Percentiles rank a stretch among this genome's conserved stretches.
Conservation (phyloP, 2,888 invertebrate species). For the Sisyra terminalis region DNA sequence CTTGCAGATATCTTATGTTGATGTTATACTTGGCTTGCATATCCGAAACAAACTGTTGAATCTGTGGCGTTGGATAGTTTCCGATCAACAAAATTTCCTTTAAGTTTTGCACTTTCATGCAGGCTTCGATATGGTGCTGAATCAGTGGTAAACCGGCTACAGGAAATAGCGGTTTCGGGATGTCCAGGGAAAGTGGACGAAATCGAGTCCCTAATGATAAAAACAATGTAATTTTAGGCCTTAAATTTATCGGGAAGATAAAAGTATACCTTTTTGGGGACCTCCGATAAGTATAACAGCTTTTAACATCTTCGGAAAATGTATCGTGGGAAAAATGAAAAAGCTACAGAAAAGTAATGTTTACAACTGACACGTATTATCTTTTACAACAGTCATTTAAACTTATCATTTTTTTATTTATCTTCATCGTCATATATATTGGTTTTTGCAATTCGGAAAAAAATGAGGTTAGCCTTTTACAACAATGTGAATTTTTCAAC, state of each 20-base stretch:
- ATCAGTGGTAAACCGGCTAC: conserved; percentile 92
- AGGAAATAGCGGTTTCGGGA: conserved; percentile 96
- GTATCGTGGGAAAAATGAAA: too few relatives aligned
- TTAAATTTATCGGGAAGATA: conserved; percentile 5
- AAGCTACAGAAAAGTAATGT: too few relatives aligned
- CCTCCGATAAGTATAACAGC: conserved; percentile 88
- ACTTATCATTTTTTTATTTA: too few relatives aligned
- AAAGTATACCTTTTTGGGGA: conserved; percentile 78
- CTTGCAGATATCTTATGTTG: conserved; percentile 86
- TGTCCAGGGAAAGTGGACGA: conserved; percentile 86
- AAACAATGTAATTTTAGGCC: conserved; percentile 9
- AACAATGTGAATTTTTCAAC: too few relatives aligned
- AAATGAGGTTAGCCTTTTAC: too few relatives aligned
- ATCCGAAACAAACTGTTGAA: conserved; percentile 72
- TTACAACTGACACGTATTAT: too few relatives aligned
- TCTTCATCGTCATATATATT: too few relatives aligned
- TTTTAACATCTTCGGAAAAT: conserved; percentile 40
- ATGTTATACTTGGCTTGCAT: conserved; percentile 72
- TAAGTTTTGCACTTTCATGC: conserved; percentile 56
- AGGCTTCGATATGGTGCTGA: conserved; percentile 95
- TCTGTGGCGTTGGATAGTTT: conserved; percentile 70
- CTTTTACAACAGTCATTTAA: too few relatives aligned
- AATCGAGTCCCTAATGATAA: conserved; percentile 75
- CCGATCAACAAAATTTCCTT: conserved; percentile 90
- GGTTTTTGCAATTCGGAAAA: too few relatives aligned